Conservation (phyloP, 1,140 invertebrate species). For the roundworm (Caenorhabditis elegans) region DNA sequence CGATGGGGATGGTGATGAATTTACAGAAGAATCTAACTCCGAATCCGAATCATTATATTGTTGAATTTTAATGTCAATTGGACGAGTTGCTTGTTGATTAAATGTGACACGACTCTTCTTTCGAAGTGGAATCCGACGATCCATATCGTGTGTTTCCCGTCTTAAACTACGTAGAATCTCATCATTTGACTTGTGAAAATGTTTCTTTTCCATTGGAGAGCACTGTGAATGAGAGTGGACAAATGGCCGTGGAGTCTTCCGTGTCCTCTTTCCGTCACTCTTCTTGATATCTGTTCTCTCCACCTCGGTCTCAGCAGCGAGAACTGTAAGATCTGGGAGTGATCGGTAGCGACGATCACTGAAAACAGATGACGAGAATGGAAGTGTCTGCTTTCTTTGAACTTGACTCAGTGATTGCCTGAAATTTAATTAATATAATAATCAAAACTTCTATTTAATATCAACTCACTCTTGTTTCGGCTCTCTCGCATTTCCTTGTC, state of each 20-base stretch:
- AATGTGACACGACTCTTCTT: conserved; percentile 22
- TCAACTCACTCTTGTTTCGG: conserved; percentile 26
- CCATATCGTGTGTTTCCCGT: not conserved
- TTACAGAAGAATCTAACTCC: conserved; percentile 26
- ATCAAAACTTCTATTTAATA: not conserved
- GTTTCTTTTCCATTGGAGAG: not conserved
- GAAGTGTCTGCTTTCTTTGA: conserved; percentile 51
- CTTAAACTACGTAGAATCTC: not conserved
- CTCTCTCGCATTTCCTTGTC: conserved; percentile 19
- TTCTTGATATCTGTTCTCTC: not conserved
- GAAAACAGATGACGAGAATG: conserved; percentile 59
- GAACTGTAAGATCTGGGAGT: conserved; percentile 52
- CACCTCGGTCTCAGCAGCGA: not conserved
- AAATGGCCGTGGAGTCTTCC: not conserved
- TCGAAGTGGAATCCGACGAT: not conserved
- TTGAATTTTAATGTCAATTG: not conserved
- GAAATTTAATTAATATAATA: not conserved
- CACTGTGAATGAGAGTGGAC: not conserved
- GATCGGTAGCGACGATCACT: conserved; percentile 54
- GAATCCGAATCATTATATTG: not conserved
- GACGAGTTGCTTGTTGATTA: not conserved
- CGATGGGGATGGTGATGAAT: conserved; percentile 37
- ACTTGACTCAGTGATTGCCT: conserved; percentile 33
- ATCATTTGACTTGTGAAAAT: conserved; percentile 1
- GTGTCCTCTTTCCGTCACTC: not conserved